These are phyloP conservation scores for Acipenser oxyrinchus DNA, from an alignment of 2,797 vertebrate species.

Conservation along the genomic window DNA sequence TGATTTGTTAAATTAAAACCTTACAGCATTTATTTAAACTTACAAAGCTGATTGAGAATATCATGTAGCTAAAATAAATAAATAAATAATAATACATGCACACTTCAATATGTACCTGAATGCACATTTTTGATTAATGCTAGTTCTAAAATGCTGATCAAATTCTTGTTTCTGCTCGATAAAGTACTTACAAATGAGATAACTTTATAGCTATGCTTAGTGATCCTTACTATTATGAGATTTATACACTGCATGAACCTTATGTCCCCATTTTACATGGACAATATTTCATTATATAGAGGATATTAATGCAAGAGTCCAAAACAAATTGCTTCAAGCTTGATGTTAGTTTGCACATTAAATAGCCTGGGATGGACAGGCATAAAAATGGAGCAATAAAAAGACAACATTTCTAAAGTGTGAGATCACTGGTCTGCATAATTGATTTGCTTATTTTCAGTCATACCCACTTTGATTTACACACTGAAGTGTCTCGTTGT, in stretches of 20 bases:
- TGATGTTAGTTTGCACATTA: conserved; percentile 46
- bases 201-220: conserved; percentile 27
- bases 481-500: conserved; percentile 29
- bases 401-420: conserved; percentile 40
- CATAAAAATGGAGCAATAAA: conserved; percentile 62
- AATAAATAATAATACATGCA: no score
- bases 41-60: no score
- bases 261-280: conserved; percentile 31
- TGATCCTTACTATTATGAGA: conserved; percentile 33
- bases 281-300: conserved; percentile 39
- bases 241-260: conserved; percentile 28
- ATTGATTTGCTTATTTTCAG: conserved; percentile 42
- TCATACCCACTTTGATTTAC: conserved; percentile 40
- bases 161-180: conserved; percentile 35
- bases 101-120: conserved; percentile 5
- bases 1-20: no score
- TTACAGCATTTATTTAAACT: no score
- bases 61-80: no score
- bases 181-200: conserved; percentile 38
- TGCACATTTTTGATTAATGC: conserved; percentile 25
- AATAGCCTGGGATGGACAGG: conserved; percentile 53
- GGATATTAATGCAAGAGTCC: conserved; percentile 44
- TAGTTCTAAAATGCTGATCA: conserved; percentile 23
- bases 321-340: conserved; percentile 45
- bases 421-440: conserved; percentile 43